Evolutionary conservation across 2,888 invertebrate species (phyloP).

Genomic region (Nebria brevicollis): DNA sequence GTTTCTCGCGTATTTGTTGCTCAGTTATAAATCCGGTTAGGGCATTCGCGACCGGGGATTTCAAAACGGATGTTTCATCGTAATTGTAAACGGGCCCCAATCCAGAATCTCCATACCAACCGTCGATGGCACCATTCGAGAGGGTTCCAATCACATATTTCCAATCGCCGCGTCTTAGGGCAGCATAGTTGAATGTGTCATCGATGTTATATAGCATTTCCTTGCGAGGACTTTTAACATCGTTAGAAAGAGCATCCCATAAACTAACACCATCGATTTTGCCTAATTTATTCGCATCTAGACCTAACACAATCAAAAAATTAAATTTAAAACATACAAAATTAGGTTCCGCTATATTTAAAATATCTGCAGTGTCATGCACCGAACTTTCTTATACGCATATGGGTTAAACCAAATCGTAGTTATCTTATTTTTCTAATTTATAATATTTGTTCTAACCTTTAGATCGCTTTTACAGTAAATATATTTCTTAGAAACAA

Average conservation of each 20-base stretch:
- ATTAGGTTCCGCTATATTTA: no score
- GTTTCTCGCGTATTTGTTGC: slow-evolving; percentile 62
- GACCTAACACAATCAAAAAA: background rate
- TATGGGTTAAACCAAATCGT: no score
- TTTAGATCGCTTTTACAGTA: no score
- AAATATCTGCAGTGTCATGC: no score
- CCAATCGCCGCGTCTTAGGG: slow-evolving; percentile 70
- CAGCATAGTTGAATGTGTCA: slow-evolving; percentile 66
- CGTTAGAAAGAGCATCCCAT: slow-evolving; percentile 65
- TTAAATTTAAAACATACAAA: no score
- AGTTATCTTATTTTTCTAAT: no score
- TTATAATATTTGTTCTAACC: no score
- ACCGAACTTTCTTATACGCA: no score
- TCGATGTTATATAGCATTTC: slow-evolving; percentile 71
- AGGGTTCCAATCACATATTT: slow-evolving; percentile 71
- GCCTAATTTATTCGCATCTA: slow-evolving; percentile 4
- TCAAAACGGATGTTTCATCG: slow-evolving; percentile 61
- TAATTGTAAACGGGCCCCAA: slow-evolving; percentile 59
- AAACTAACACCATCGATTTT: slow-evolving; percentile 67
- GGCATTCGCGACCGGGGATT: slow-evolving; percentile 63
- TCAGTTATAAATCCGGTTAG: slow-evolving; percentile 64
- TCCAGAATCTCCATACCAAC: slow-evolving; percentile 64
- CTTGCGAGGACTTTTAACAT: slow-evolving; percentile 63
- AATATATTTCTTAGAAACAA: no score
- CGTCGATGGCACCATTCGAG: slow-evolving; percentile 56